Evolutionary conservation across 2,888 invertebrate species (phyloP), one percentile per base, ranked within the genome.

Genomic region (Amphipoea lucens): DNA sequence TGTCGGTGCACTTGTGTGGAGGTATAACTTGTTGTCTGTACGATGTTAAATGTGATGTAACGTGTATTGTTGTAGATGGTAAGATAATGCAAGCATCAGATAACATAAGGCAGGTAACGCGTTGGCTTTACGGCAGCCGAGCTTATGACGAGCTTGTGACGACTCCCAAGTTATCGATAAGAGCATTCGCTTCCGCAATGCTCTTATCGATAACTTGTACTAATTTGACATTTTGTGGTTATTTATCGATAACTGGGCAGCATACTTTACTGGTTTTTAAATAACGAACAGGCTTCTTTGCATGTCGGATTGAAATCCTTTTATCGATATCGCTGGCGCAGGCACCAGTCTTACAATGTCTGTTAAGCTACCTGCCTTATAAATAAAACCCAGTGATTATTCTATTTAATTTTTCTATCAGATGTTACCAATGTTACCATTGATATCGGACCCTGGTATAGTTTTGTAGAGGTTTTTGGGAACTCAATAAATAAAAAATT

Each of bases 391-490:
- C 91, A 92, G 90, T 93, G 90, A 91, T 82, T 90, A 88, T 88
- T 91, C 85, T 89, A 86, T 81, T 88, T 86, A 88, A 88, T 91
- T 92, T 91, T 91, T 90, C 86, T 89, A 83, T 60, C 74, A 81
- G 70, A 40, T 65, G 65, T 65, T 65, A 65, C 36, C 9, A 65
- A 63, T 65, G 65, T 40, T 95, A 95, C 91, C 93, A 92, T 94
- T 95, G 90, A 92, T 94, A 95, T 91, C 90, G 93, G 92, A 95
- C 92, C 93, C 94, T 93, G 94, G 93, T 96, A 96, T 96, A 96
- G 95, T 97, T 97, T 97, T 96, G 96, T 96, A 97, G 96, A 94
- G 95, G 95, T 95, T 95, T 96, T 96, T 95, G 95, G 95, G 94
- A 95, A 96, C 91, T 94, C 93, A 96, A 94, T 96, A 95, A 96